These are phyloP conservation scores for Plecotus auritus DNA, from an alignment of 2,113 vertebrate species.

Conservation along the genomic window DNA sequence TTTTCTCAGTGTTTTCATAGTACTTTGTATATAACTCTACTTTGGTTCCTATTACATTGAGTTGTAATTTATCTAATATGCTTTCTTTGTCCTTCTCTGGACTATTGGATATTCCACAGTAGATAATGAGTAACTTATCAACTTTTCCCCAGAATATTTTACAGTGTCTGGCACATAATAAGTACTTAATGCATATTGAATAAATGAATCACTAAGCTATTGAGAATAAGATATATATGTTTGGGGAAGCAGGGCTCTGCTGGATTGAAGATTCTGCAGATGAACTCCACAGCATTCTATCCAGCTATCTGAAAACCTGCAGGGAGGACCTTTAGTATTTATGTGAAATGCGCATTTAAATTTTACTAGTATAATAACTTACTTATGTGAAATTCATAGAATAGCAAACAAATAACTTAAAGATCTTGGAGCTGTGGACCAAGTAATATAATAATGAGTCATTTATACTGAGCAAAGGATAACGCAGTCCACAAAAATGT, in stretches of 20 bases:
- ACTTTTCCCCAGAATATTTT: neutral
- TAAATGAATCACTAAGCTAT: conserved; percentile 8
- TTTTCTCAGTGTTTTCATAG: neutral
- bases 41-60: neutral
- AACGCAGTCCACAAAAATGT: neutral
- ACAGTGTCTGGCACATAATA: neutral
- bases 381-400: conserved; percentile 5
- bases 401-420: conserved; percentile 1
- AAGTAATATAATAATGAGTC: neutral
- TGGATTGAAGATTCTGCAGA: neutral
- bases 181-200: neutral
- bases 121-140: neutral
- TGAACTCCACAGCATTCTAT: neutral
- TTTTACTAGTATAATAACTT: conserved; percentile 46
- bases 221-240: neutral
- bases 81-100: neutral
- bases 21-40: neutral
- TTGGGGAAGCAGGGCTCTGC: neutral
- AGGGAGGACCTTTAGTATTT: neutral
- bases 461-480: neutral
- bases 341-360: neutral
- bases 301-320: neutral
- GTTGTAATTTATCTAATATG: neutral
- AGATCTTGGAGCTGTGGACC: neutral
- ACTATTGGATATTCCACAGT: neutral